Evolutionary conservation across 2,797 vertebrate genomes (phyloP).

Genomic region (Aulostomus chinensis): DNA sequence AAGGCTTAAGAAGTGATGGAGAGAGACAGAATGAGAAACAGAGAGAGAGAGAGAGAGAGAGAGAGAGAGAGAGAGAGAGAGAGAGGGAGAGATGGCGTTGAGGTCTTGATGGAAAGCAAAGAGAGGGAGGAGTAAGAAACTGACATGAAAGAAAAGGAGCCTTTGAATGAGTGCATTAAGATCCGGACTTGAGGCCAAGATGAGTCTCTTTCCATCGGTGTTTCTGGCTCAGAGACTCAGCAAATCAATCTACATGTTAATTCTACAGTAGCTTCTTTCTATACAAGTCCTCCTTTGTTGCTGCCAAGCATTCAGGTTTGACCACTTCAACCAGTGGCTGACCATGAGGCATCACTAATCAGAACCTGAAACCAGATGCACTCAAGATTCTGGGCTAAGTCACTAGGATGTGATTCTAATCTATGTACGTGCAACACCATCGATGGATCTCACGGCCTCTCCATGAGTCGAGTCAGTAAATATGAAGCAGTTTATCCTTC

Average conservation of each 20-base stretch:
- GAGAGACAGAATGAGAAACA: slow-evolving; percentile 39
- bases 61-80: slow-evolving; percentile 41
- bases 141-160: slow-evolving; percentile 60
- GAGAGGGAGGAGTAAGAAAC: slow-evolving; percentile 64
- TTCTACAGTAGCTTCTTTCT: slow-evolving; percentile 55
- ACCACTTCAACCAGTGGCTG: slow-evolving; percentile 5
- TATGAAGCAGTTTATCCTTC: not conserved
- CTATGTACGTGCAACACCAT: not conserved
- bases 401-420: no score
- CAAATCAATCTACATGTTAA: slow-evolving; percentile 59
- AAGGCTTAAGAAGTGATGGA: slow-evolving; percentile 65
- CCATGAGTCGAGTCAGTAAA: not conserved
- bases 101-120: slow-evolving; percentile 56
- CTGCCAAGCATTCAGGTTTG: slow-evolving; percentile 15
- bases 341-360: slow-evolving; percentile 1
- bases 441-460: no score
- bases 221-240: slow-evolving; percentile 38
- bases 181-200: slow-evolving; percentile 45
- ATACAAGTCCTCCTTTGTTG: slow-evolving; percentile 13
- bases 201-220: slow-evolving; percentile 47
- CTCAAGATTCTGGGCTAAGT: not conserved
- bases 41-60: slow-evolving; percentile 44
- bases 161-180: slow-evolving; percentile 65
- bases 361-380: not conserved
- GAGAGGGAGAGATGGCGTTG: slow-evolving; percentile 41